A percentile compares a stretch with the other conserved stretches of the same genome.
Conservation (phyloP, 2,797 vertebrate species). For the Gambelia wislizenii region DNA sequence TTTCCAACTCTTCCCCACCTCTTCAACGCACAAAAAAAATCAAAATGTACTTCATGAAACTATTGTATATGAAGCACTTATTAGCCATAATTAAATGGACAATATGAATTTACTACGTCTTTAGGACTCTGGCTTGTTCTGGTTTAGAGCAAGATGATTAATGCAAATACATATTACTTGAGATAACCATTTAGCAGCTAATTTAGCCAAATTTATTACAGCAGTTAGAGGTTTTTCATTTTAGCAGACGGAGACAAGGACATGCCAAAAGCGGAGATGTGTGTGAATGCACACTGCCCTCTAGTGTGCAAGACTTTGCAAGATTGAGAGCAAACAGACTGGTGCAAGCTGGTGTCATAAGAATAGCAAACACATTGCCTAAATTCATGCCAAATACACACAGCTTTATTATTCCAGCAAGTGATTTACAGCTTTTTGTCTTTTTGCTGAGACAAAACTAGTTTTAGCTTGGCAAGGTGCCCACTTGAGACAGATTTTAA, state of each 20-base stretch:
- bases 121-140: constrained; percentile 91
- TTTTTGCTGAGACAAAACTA: constrained; percentile 61
- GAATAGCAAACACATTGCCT: constrained; percentile 39
- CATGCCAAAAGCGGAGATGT: constrained; percentile 79
- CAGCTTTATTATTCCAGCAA: constrained; percentile 62
- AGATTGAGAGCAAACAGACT: neutral
- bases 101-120: constrained; percentile 93
- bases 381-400: constrained; percentile 42
- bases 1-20: constrained; percentile 51
- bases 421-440: constrained; percentile 58
- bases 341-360: neutral
- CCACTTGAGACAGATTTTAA: constrained; percentile 72
- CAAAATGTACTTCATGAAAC: constrained; percentile 83
- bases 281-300: constrained; percentile 86
- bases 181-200: constrained; percentile 99
- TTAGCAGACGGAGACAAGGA: constrained; percentile 86
- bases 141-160: constrained; percentile 97
- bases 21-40: constrained; percentile 47
- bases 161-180: constrained; percentile 99
- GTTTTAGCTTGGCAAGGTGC: constrained; percentile 65
- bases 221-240: constrained; percentile 90
- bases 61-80: constrained; percentile 91
- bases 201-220: constrained; percentile 99
- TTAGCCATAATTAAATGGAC: constrained; percentile 96
- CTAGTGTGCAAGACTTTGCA: constrained; percentile 78